Evolutionary conservation across 2,797 vertebrate species (phyloP), one percentile per base, ranked within the genome.

Genomic region (Halcyon chelicuti): DNA sequence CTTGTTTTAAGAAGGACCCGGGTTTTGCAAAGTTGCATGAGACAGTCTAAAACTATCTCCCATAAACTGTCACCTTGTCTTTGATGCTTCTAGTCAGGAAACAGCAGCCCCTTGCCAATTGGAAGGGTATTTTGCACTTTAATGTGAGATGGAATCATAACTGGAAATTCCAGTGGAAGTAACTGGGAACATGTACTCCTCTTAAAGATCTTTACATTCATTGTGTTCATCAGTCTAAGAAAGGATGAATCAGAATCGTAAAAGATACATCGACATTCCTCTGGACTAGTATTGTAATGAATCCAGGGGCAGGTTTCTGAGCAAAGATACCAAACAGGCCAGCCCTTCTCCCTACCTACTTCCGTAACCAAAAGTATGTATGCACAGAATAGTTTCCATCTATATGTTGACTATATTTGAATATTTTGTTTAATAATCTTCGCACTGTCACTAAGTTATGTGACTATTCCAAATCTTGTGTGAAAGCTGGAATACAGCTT

Each of bases 211-310:
- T 92, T 76, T 63, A 20, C 47, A 7, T 71, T 20, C 29, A 7
- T 74, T 88, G 31, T 76, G 51, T 73, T 60, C 18, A 12, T 81
- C 58, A 83, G 10, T 3, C 9, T 25, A 42, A 79, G 37, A 77
- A 54, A 39, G 29, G 3, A 23, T 73, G 13, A 63, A 39, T 79
- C 33, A 33, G 35, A 87, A 58, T 26, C 1, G 10, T 65, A 62
- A 81, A 67, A 67, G 37, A 7, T 3, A 10, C 1, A 0, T 17
- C 0, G 31, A 2, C 6, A 1, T 62, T 66, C 25, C 35, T 77
- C 25, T 57, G 66, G 33, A 22, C 21, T 42, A 8, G 21, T 46
- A 28, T 11, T 71, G 23, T 18, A 39, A 7, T 51, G 60, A 67
- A 33, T 49, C 25, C 26, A 44, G 25, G 15, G 14, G 5, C 4